Evolutionary conservation across 2,888 invertebrate genomes (phyloP), one percentile per base, ranked within the genome.

Genomic region (Pterobdella sp.): DNA sequence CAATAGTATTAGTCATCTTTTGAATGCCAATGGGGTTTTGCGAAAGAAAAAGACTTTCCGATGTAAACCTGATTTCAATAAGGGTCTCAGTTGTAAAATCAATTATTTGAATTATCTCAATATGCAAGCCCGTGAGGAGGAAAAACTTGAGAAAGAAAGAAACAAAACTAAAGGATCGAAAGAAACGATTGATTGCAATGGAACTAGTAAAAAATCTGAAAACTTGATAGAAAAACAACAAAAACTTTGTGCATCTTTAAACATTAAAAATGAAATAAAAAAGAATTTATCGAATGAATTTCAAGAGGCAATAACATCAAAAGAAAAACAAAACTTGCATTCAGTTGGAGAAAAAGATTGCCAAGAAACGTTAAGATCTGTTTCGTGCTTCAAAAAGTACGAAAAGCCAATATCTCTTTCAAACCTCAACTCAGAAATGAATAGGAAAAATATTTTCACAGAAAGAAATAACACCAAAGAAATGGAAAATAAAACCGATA

Each of bases 51-150:
- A 52, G 63, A n/a, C 34, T 18, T 56, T n/a, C 35, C 42, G 71
- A 34, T 71, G 71, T n/a, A 32, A 32, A n/a, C 60, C 71, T 0
- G 71, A 71, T 18, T 56, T 56, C 36, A 36, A 35, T 34, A 63
- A 35, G 31, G 71, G 71, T 1, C 31, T 52, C 35, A 71, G 56
- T 34, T 60, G 56, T n/a, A 29, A 71, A 22, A 22, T 71, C 22
- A 34, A 60, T 2, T 60, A 71, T 32, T 36, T 71, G 37, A 56
- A 63, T 7, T 56, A 71, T n/a, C 56, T 71, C n/a, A 71, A 56
- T 26, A 35, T 35, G 29, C 42, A 36, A 60, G 71, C 71, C 0
- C 1, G 37, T 26, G 29, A n/a, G 14, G 32, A 66, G 32, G 29
- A 29, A 63, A 31, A 26, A 18, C 14, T 35, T n/a, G 63, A 35